Percentiles rank a stretch among this genome's conserved stretches.
Conservation (phyloP, 1,140 invertebrate genomes). For the Cotesia chilonis region DNA sequence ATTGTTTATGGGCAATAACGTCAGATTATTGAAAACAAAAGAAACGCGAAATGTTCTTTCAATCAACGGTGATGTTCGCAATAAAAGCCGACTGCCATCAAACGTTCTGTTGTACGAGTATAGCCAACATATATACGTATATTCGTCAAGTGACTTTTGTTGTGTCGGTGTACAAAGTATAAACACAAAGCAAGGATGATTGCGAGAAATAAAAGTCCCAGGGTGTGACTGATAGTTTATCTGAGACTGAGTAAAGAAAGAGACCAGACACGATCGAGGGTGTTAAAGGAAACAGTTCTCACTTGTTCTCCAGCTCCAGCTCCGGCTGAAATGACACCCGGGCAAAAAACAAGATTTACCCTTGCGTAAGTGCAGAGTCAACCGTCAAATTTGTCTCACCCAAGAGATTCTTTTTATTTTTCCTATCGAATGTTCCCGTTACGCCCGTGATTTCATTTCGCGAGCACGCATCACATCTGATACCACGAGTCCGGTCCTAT, state of each 20-base stretch:
- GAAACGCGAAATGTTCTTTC: slow-evolving; percentile 12
- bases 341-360: slow-evolving; percentile 27
- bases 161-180: too few species aligned
- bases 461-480: slow-evolving; percentile 37
- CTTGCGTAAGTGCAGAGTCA: not conserved
- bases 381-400: slow-evolving; percentile 39
- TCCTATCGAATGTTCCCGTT: slow-evolving; percentile 45
- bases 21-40: not conserved
- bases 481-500: slow-evolving; percentile 23
- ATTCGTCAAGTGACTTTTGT: slow-evolving; percentile 8
- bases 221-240: slow-evolving; percentile 60
- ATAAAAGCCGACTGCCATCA: slow-evolving; percentile 25
- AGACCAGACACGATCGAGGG: slow-evolving; percentile 35
- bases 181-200: slow-evolving; percentile 44
- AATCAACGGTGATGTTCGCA: slow-evolving; percentile 27
- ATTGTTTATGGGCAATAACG: too few species aligned
- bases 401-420: slow-evolving; percentile 38
- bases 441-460: slow-evolving; percentile 54
- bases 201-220: slow-evolving; percentile 59
- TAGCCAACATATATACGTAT: not conserved
- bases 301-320: not conserved
- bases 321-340: slow-evolving; percentile 18
- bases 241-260: slow-evolving; percentile 39
- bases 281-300: slow-evolving; percentile 16
- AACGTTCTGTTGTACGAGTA: not conserved